These are phyloP conservation scores for Philereme vetulata DNA, from an alignment of 2,888 invertebrate species.

Conservation along the genomic window DNA sequence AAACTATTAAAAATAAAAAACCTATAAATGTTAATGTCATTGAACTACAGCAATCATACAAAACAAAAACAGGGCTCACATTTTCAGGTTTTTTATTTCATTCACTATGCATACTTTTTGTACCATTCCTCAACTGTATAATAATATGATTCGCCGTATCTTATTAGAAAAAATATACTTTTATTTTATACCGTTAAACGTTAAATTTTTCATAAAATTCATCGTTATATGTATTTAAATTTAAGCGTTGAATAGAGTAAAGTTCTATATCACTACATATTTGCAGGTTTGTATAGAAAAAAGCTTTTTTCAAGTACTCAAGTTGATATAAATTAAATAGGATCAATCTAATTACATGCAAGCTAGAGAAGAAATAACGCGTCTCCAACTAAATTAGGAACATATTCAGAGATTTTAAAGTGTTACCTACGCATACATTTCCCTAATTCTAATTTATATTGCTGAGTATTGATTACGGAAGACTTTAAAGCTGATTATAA, in stretches of 20 bases:
- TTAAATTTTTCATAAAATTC: slow-evolving; percentile 50
- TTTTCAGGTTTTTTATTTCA: slow-evolving; percentile 30
- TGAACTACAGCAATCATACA: slow-evolving; percentile 13
- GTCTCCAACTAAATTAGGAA: too few relatives aligned
- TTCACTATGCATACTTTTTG: slow-evolving; percentile 35
- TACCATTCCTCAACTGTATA: slow-evolving; percentile 72
- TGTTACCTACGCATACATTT: background rate
- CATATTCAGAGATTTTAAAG: too few relatives aligned
- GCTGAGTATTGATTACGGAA: slow-evolving; percentile 5
- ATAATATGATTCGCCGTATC: slow-evolving; percentile 55
- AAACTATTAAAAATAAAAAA: slow-evolving; percentile 25
- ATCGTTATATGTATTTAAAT: slow-evolving; percentile 55
- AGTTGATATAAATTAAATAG: slow-evolving; percentile 20
- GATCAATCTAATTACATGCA: slow-evolving; percentile 21
- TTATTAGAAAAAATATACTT: slow-evolving; percentile 67
- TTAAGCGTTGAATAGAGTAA: slow-evolving; percentile 61
- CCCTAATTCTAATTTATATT: background rate
- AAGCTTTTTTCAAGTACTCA: slow-evolving; percentile 24
- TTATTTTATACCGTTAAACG: slow-evolving; percentile 43
- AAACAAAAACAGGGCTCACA: slow-evolving; percentile 21
- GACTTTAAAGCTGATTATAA: slow-evolving; percentile 1
- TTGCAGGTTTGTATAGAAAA: slow-evolving; percentile 48
- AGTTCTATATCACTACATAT: slow-evolving; percentile 47
- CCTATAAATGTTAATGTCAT: slow-evolving; percentile 7
- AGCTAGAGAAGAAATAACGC: background rate